Conservation (phyloP, 2,888 invertebrate species). For the Elmis aenea region DNA sequence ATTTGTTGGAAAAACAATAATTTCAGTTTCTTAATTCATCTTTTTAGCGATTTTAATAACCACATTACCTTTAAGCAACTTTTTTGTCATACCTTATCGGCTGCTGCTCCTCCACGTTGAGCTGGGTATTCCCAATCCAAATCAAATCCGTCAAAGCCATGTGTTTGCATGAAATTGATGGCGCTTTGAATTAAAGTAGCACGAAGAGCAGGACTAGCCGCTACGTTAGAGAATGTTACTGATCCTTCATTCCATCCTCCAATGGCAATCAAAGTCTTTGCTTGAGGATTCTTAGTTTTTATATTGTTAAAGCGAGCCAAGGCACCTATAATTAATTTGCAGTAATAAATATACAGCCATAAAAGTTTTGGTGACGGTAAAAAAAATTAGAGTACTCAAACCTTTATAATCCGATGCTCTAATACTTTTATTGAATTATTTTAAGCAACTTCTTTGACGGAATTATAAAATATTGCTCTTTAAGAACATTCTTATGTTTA, state of each 20-base stretch:
- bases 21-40: too few relatives aligned
- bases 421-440: too few relatives aligned
- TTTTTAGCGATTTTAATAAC: neutral
- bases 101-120: slow-evolving; percentile 48
- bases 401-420: too few relatives aligned
- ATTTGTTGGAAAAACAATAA: too few relatives aligned
- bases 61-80: too few relatives aligned
- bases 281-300: slow-evolving; percentile 49
- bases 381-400: too few relatives aligned
- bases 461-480: too few relatives aligned
- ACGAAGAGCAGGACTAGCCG: slow-evolving; percentile 45
- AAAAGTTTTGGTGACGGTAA: too few relatives aligned
- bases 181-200: slow-evolving; percentile 54
- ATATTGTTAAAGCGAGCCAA: slow-evolving; percentile 52
- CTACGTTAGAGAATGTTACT: slow-evolving; percentile 43
- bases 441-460: too few relatives aligned
- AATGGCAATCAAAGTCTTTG: slow-evolving; percentile 60
- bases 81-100: slow-evolving; percentile 38
- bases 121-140: slow-evolving; percentile 71
- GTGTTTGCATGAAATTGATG: slow-evolving; percentile 49
- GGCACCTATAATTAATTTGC: slow-evolving; percentile 43
- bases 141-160: slow-evolving; percentile 67
- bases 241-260: slow-evolving; percentile 63
- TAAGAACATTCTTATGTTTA: too few relatives aligned
- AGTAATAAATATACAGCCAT: neutral